Percentiles rank a stretch among this genome's conserved stretches.
Conservation (phyloP, 2,888 invertebrate genomes). For the Leuctra nigra region DNA sequence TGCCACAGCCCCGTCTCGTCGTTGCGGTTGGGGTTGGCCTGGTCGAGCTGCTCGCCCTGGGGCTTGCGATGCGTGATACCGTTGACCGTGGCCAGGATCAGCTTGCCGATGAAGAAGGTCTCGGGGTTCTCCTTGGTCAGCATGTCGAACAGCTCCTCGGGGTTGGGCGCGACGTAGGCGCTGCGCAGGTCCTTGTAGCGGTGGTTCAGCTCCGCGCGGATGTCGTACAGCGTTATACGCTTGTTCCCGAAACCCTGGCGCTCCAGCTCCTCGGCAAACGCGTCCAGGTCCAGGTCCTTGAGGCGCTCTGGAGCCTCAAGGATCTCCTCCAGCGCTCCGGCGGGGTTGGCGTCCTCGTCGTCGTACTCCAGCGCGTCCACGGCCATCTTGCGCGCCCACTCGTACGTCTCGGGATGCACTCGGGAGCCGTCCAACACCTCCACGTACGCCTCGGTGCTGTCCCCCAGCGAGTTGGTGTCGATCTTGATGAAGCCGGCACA, state of each 20-base stretch:
- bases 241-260: slow-evolving; percentile 85
- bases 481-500: slow-evolving; percentile 99
- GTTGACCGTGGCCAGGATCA: slow-evolving; percentile 73
- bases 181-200: slow-evolving; percentile 86
- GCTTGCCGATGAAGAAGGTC: slow-evolving; percentile 81
- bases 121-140: slow-evolving; percentile 94
- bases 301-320: slow-evolving; percentile 89
- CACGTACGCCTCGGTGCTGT: slow-evolving; percentile 90
- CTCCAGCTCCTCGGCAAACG: slow-evolving; percentile 95
- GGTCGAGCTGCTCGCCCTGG: slow-evolving; percentile 87
- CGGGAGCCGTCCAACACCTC: slow-evolving; percentile 95
- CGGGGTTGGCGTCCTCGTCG: slow-evolving; percentile 93
- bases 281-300: slow-evolving; percentile 95
- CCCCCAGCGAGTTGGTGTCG: slow-evolving; percentile 91
- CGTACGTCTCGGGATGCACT: slow-evolving; percentile 98
- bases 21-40: slow-evolving; percentile 91
- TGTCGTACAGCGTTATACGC: slow-evolving; percentile 94
- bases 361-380: slow-evolving; percentile 98
- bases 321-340: slow-evolving; percentile 95
- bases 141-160: slow-evolving; percentile 90
- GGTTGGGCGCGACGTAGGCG: slow-evolving; percentile 67
- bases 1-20: slow-evolving; percentile 95
- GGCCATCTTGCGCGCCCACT: slow-evolving; percentile 99
- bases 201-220: slow-evolving; percentile 89
- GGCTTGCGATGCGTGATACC: slow-evolving; percentile 79